Evolutionary conservation across 2,113 vertebrate species (phyloP), one percentile per base, ranked within the genome.

Genomic region (Ellobius talpinus): DNA sequence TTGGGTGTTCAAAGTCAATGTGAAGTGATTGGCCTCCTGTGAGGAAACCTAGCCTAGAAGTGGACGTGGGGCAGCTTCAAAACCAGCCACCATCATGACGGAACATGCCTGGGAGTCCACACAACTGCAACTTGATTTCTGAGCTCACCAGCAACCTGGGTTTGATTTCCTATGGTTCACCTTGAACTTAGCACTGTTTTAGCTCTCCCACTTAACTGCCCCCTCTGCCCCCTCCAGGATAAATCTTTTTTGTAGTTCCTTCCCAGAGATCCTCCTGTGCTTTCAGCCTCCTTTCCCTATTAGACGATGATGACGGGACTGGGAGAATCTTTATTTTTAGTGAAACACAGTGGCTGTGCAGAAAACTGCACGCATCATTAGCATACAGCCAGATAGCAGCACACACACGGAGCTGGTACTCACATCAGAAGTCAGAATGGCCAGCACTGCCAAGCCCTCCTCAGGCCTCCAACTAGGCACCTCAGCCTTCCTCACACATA

Each of bases 1-100:
- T 89, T 93, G 78, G 94, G 91, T 65, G 82, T 92, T 95, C 39
- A 87, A 68, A 95, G 76, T 55, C 92, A 10, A 10, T 55, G 39
- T 5, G 33, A 94, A 61, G 72, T 65, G 74, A 95, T 86, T 78
- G 33, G 13, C 93, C 72, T 89, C 89, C 86, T 94, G 61, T 55
- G 50, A 95, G 42, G 39, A 36, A 74, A 82, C 81, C 31, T 73
- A 19, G 21, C 77, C 26, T 42, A 63, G 85, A 90, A 55, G 74
- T 31, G 45, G 70, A 85, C 90, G 16, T 74, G 79, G 55, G 72
- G 29, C 42, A 0, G 63, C 68, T 77, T 74, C 50, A 42, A 65
- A 52, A 96, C 36, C 85, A 50, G 85, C 52, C 5, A 4, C 68
- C 91, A 65, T 45, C 7, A 4, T 1, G 73, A 6, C 2, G 78